phyloP scores from a whole-genome alignment of 2,797 vertebrate species.

The Platyrinchus mystaceus region DNA sequence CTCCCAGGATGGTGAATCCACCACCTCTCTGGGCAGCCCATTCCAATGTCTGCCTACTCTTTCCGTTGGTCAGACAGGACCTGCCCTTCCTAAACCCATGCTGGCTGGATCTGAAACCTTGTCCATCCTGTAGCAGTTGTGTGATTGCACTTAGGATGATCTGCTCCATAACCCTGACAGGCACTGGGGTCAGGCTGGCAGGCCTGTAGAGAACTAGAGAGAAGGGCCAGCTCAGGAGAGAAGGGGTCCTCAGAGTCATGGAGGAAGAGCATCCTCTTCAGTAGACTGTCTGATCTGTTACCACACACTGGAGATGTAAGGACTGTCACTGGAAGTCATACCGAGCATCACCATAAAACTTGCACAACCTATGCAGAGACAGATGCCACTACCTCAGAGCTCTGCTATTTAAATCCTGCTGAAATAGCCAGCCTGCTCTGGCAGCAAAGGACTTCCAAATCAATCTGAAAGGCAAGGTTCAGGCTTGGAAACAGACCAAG shows the following conservation, averaged over 20 bases:
- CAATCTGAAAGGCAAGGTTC: background rate
- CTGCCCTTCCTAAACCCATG: too few relatives aligned
- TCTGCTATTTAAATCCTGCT: background rate
- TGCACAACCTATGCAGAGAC: background rate
- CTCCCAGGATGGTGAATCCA: too few relatives aligned
- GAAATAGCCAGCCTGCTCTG: background rate
- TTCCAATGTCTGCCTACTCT: too few relatives aligned
- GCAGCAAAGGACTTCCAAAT: background rate
- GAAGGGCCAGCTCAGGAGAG: background rate
- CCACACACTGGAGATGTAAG: rapidly evolving
- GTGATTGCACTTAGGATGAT: too few relatives aligned
- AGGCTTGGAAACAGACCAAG: background rate
- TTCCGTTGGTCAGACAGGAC: too few relatives aligned
- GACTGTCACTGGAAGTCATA: background rate
- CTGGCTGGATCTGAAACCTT: too few relatives aligned
- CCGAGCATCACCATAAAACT: background rate
- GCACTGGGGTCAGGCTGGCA: too few relatives aligned
- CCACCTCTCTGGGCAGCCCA: too few relatives aligned
- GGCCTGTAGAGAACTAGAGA: background rate
- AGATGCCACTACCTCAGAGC: rapidly evolving
- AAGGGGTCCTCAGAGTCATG: background rate
- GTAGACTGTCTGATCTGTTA: background rate
- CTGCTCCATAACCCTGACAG: too few relatives aligned
- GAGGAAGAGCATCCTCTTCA: rapidly evolving
- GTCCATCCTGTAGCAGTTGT: too few relatives aligned